Base-by-base conservation (phyloP, 2,113 vertebrate genomes). In the Megaptera novaeangliae region DNA sequence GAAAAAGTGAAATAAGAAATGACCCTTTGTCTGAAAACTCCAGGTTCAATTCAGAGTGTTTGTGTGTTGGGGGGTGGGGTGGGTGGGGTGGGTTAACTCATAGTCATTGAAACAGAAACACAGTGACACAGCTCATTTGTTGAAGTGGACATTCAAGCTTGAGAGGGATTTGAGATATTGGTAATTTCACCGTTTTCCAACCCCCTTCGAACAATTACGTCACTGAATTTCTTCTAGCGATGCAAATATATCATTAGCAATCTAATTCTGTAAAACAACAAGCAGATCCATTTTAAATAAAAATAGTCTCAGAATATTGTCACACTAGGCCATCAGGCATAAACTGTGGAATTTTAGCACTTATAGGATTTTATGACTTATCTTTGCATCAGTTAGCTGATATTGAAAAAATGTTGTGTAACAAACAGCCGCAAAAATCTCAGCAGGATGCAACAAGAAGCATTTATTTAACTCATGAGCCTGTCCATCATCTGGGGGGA, bases 41-140 rank as follows among this genome's bases (percentile, higher is more conserved):
- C 41, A 77, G 10, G 15, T 9, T 41, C 36, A 36, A 2, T 25
- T 66, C 17, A 66, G 31, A 74, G 77, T 17, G 15, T n/a, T n/a
- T n/a, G 52, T 10, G 52, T 6, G 52, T 17, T 52, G 18, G 55
- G 55, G 55, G 20, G 20, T 21, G 17, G 55, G 17, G 15, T 52
- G 1, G 49, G 49, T 52, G 17, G 13, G 0, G 2, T 4, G 14
- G 20, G 12, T 91, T 9, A 9, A 13, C n/a, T 31, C 34, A 20
- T 2, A 44, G 27, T 29, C 25, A 12, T 0, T 1, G 8, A 55
- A 10, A 13, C 10, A 12, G 39, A 69, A 36, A 23, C 6, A 21
- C 4, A 6, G 18, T 8, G 46, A n/a, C 3, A 41, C 3, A 8
- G n/a, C 11, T 46, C 15, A 17, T 82, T 39, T 66, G 15, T 18